Base-by-base conservation (phyloP, 2,888 invertebrate species). In the Callyntrura sp. region DNA sequence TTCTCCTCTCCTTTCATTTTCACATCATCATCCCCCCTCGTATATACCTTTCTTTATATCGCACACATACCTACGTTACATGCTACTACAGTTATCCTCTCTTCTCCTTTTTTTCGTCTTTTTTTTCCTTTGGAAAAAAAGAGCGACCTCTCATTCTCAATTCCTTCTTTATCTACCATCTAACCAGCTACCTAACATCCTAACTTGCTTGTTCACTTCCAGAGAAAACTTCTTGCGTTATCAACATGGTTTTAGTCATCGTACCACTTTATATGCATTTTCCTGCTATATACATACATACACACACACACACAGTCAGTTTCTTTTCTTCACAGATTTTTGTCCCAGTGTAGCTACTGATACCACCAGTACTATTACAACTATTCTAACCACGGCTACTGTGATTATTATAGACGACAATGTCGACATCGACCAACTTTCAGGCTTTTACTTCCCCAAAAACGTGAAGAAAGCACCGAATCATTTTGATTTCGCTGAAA, bases 61-160 rank as follows among this genome's bases (percentile, higher is more conserved):
- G n/a, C n/a, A n/a, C n/a, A n/a, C n/a, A n/a, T n/a, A n/a, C n/a
- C n/a, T n/a, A n/a, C n/a, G n/a, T n/a, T n/a, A n/a, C n/a, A n/a
- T n/a, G n/a, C n/a, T n/a, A n/a, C n/a, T n/a, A n/a, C n/a, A n/a
- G n/a, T n/a, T n/a, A n/a, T n/a, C n/a, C n/a, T n/a, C n/a, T n/a
- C n/a, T n/a, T n/a, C n/a, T n/a, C n/a, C n/a, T n/a, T n/a, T n/a
- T n/a, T n/a, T n/a, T n/a, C n/a, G n/a, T 57, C n/a, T 45, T 76
- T 78, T 43, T 55, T 55, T 51, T 76, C 11, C 20, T 85, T 82
- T 51, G 43, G 25, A 48, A 88, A 85, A 79, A 85, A 70, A 85
- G 90, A 85, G 51, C 90, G 35, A 85, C 86, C 88, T 62, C 86
- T n/a, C n/a, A 85, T 35, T 90, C 85, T 45, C 83, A 76, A 43